Conservation (phyloP, 2,797 vertebrate genomes). For the Apogon talboti region DNA sequence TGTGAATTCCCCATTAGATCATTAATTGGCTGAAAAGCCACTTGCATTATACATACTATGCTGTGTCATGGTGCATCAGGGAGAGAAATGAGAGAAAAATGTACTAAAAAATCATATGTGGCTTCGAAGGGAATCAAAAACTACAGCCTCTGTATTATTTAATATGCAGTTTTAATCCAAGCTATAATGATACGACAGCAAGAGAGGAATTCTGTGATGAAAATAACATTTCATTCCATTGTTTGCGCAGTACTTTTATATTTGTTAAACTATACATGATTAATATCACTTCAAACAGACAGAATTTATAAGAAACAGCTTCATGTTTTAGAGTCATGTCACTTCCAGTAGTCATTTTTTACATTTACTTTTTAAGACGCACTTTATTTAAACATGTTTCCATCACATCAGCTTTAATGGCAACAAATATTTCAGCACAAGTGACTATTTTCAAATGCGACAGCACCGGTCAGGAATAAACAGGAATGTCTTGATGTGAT, state of each 20-base stretch:
- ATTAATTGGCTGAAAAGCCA: slow-evolving; percentile 12
- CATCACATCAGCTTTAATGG: no score
- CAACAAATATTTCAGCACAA: no score
- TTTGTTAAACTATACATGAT: neutral
- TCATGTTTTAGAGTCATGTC: no score
- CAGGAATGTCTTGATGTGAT: neutral
- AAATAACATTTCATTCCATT: neutral
- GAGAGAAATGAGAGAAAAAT: neutral
- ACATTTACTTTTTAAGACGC: neutral
- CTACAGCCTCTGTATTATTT: no score
- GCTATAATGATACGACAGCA: neutral
- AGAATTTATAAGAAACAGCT: no score
- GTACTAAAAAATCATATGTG: neutral
- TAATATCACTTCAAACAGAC: no score
- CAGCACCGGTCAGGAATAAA: slow-evolving; percentile 10
- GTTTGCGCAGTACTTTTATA: neutral
- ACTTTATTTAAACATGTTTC: neutral
- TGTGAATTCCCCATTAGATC: slow-evolving; percentile 2
- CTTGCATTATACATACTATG: neutral
- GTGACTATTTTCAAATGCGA: neutral
- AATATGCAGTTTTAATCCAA: neutral
- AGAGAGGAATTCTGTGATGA: neutral
- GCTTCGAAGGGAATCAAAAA: no score
- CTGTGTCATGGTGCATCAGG: neutral
- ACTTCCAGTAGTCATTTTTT: no score